Conservation (phyloP, 92 coral and sea anemone species). For the Phymanthus crucifer region DNA sequence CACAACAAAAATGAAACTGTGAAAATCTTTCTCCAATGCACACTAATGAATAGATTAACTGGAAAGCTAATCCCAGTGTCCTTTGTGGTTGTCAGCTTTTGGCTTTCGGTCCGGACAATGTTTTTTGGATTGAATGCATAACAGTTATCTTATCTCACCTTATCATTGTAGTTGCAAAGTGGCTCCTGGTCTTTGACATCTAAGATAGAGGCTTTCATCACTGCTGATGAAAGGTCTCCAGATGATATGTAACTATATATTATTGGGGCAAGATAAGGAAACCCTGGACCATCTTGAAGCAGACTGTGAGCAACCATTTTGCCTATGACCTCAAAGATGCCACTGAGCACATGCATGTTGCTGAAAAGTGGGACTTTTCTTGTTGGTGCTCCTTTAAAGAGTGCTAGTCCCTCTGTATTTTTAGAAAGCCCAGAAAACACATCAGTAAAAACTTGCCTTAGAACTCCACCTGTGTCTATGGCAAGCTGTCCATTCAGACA, state of each 20-base stretch:
- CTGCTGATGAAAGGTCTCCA: conserved; percentile 57
- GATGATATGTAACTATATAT: conserved; percentile 50
- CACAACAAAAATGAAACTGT: too few relatives aligned
- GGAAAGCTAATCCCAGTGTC: too few relatives aligned
- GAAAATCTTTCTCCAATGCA: too few relatives aligned
- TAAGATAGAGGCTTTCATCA: conserved; percentile 35
- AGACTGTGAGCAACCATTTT: conserved; percentile 63
- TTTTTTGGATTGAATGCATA: too few relatives aligned
- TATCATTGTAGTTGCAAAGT: conserved; percentile 13
- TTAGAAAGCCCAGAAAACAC: conserved; percentile 37
- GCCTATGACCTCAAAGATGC: conserved; percentile 53
- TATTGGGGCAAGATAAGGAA: conserved; percentile 64
- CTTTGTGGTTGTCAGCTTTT: too few relatives aligned
- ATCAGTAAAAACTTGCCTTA: conserved; percentile 53
- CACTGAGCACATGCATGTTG: conserved; percentile 57
- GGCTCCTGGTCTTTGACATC: conserved; percentile 23
- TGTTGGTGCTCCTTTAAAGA: conserved; percentile 44
- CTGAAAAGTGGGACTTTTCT: conserved; percentile 52
- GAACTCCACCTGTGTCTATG: conserved; percentile 53
- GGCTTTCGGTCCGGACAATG: too few relatives aligned
- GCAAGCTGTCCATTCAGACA: conserved; percentile 49
- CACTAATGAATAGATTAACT: too few relatives aligned
- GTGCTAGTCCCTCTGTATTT: conserved; percentile 17
- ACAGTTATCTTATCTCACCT: conserved; percentile 16
- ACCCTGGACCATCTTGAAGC: conserved; percentile 66